phyloP scores from a whole-genome alignment of 2,888 invertebrate species.

The Osmoderma eremita region DNA sequence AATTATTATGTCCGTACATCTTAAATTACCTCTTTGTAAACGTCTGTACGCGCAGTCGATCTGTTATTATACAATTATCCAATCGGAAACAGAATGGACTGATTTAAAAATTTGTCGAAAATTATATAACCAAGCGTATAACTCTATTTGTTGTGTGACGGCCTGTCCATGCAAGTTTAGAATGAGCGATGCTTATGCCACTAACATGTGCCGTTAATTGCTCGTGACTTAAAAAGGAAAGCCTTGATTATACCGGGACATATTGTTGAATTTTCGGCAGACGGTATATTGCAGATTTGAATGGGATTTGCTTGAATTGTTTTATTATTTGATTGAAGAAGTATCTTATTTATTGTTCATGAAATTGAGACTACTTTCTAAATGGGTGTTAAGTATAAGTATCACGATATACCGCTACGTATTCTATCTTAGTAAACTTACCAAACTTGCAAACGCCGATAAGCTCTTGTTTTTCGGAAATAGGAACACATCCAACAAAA shows the following conservation, averaged over 20 bases:
- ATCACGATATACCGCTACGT: too few relatives aligned
- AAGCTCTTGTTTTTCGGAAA: slow-evolving; percentile 74
- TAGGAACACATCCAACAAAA: slow-evolving; percentile 81
- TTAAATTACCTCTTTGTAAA: too few relatives aligned
- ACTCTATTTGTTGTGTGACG: not conserved
- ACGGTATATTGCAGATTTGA: too few relatives aligned
- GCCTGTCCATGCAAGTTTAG: not conserved
- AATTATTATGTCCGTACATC: too few relatives aligned
- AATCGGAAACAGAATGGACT: slow-evolving; percentile 12
- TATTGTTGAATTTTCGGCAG: too few relatives aligned
- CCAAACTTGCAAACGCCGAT: slow-evolving; percentile 83
- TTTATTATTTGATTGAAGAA: too few relatives aligned
- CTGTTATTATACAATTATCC: slow-evolving; percentile 2
- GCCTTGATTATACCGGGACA: too few relatives aligned
- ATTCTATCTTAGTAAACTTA: slow-evolving; percentile 71
- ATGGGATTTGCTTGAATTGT: too few relatives aligned
- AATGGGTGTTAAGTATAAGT: too few relatives aligned
- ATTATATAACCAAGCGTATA: not conserved
- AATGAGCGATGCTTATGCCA: not conserved
- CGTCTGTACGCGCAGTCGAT: not conserved
- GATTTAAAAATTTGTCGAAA: slow-evolving; percentile 22
- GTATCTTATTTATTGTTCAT: too few relatives aligned
- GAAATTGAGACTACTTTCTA: too few relatives aligned
- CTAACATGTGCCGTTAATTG: slow-evolving; percentile 9
- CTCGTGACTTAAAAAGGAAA: not conserved